Evolutionary conservation across 2,797 vertebrate genomes (phyloP).

Genomic region (Morus bassanus): DNA sequence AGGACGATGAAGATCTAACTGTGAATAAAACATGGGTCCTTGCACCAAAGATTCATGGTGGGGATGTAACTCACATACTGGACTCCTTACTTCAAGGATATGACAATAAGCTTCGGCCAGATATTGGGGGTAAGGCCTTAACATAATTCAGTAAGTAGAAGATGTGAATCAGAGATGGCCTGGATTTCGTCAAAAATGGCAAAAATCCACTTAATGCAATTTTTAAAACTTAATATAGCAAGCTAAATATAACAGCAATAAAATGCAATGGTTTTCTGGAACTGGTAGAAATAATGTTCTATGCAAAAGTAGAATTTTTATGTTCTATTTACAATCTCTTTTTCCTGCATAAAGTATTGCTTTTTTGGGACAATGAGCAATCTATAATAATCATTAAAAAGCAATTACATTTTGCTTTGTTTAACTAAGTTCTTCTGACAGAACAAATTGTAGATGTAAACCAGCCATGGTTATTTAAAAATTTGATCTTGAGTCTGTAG

Average conservation of each 20-base stretch:
- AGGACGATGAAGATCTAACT: constrained; percentile 92
- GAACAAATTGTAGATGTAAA: not conserved
- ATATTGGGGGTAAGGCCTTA: constrained; percentile 87
- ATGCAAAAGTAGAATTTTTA: not conserved
- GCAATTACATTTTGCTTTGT: not conserved
- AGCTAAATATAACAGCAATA: not conserved
- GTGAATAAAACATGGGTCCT: constrained; percentile 97
- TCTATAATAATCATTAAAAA: not conserved
- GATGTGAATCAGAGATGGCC: not conserved
- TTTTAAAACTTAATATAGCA: not conserved
- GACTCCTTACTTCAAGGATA: constrained; percentile 93
- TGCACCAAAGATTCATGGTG: constrained; percentile 94
- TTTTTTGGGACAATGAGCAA: not conserved
- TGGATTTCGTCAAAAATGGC: not conserved
- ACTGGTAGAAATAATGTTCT: not conserved
- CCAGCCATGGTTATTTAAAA: not conserved
- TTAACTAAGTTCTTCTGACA: not conserved
- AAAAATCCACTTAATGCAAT: not conserved
- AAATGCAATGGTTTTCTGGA: not conserved
- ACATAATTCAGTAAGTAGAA: not conserved
- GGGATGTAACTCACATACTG: constrained; percentile 92
- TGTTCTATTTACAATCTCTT: not conserved
- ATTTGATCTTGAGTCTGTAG: not conserved
- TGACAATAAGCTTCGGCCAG: constrained; percentile 94
- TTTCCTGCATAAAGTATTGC: not conserved